Base-by-base conservation (phyloP, 2,113 vertebrate species). In the Phrynosoma platyrhinos region DNA sequence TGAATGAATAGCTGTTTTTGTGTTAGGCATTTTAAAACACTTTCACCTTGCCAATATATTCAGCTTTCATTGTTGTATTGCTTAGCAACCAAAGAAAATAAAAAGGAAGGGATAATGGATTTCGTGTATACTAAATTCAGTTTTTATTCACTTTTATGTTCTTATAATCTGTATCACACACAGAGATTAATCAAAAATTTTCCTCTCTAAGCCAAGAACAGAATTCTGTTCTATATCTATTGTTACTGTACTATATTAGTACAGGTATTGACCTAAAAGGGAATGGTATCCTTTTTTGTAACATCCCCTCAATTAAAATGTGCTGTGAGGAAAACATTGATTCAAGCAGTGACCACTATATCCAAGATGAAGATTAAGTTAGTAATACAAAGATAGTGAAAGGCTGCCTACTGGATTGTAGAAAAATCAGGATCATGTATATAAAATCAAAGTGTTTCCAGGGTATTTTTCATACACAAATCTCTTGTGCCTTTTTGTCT, bases 1-100 rank as follows among this genome's bases (percentile, higher is more conserved):
- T 36, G 42, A 77, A 77, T 53, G 55, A 68, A 76, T 88, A 77
- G 72, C 30, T 68, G 55, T 76, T 88, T 87, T 30, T 87, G 55
- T 83, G 55, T 82, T 75, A 32, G 20, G 25, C 16, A 90, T 47
- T 1, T 5, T 52, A 40, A 25, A 77, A 85, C 21, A 40, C 53
- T 62, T 62, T 82, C 9, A 62, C 55, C 23, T 82, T 64, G 58
- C 14, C 62, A 20, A 40, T 55, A 32, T 86, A 79, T 71, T 86
- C 68, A 69, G 7, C 21, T 81, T 42, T 64, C 68, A 75, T 75
- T 82, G 20, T 53, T 52, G 69, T 52, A 82, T 76, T 82, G 79
- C 80, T 25, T 81, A 42, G 79, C 20, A 71, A 55, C 71, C 32
- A 36, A 84, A 55, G 85, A 74, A 20, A 87, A 81, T 55, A 40